These are phyloP conservation scores for Chrysopa pallens DNA, from an alignment of 1,140 invertebrate species.

Conservation along the genomic window DNA sequence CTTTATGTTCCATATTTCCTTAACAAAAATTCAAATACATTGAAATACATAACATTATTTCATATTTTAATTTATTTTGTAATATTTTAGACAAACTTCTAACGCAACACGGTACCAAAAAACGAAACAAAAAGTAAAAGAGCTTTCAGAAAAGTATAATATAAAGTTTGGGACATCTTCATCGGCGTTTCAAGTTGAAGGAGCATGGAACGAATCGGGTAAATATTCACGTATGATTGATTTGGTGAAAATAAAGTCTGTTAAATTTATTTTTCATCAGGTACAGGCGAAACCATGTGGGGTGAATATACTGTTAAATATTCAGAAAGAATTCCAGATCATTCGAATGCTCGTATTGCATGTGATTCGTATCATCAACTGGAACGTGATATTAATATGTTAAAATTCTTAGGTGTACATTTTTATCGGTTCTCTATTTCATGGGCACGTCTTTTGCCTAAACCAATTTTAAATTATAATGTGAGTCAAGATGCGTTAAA, in stretches of 20 bases:
- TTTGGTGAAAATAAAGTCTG: no score
- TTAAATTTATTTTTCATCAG: no score
- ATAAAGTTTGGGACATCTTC: no score
- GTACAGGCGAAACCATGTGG: slow-evolving; percentile 18
- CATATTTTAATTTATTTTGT: no score
- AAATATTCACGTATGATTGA: background rate
- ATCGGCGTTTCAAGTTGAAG: slow-evolving; percentile 44
- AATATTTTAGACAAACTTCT: no score
- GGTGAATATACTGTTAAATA: slow-evolving; percentile 16
- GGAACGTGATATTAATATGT: slow-evolving; percentile 24
- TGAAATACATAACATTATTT: no score
- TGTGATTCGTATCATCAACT: slow-evolving; percentile 29
- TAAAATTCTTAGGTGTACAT: slow-evolving; percentile 27
- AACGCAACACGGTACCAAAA: no score
- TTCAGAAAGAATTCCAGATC: slow-evolving; percentile 12
- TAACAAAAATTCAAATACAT: no score
- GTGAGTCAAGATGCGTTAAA: slow-evolving; percentile 7
- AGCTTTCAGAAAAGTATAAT: no score
- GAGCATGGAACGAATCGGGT: slow-evolving; percentile 27
- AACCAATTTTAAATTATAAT: slow-evolving; percentile 7
- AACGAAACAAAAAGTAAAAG: no score
- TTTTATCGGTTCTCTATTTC: slow-evolving; percentile 40
- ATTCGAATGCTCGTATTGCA: slow-evolving; percentile 21
- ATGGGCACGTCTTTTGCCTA: slow-evolving; percentile 36
- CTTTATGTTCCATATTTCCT: no score